Evolutionary conservation across 2,888 invertebrate species (phyloP).

Genomic region (Nomada ruficornis): DNA sequence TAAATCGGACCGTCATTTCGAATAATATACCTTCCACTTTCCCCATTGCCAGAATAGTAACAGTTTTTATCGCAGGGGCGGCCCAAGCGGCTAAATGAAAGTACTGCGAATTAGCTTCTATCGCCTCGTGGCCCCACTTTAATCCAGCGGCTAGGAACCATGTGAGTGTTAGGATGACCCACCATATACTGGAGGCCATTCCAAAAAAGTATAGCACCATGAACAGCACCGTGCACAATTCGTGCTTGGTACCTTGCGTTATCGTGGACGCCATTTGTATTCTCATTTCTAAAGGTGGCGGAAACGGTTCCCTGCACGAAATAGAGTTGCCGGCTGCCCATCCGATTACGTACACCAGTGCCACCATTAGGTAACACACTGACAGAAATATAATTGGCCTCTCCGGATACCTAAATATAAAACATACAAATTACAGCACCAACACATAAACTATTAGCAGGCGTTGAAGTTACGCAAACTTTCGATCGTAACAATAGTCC

Average conservation of each 20-base stretch:
- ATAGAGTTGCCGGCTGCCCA: constrained; percentile 93
- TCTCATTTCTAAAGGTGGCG: constrained; percentile 89
- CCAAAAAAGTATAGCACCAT: constrained; percentile 98
- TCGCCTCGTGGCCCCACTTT: constrained; percentile 99
- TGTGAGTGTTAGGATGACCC: constrained; percentile 97
- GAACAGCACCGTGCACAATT: constrained; percentile 96
- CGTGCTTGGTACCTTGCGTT: constrained; percentile 94
- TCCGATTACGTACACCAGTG: constrained; percentile 95
- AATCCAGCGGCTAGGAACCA: constrained; percentile 98
- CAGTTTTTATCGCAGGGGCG: constrained; percentile 97
- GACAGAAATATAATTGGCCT: constrained; percentile 98
- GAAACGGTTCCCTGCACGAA: constrained; percentile 93
- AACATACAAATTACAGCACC: background rate
- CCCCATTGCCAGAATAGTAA: constrained; percentile 96
- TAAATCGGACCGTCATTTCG: background rate
- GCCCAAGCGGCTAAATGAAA: constrained; percentile 99
- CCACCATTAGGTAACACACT: constrained; percentile 97
- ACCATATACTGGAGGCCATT: constrained; percentile 99
- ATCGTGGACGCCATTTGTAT: constrained; percentile 92
- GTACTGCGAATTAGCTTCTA: constrained; percentile 98
- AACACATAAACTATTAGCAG: too few relatives aligned
- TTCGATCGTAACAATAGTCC: background rate
- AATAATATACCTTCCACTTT: constrained; percentile 94
- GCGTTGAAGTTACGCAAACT: background rate
- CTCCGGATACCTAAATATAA: constrained; percentile 93